Conservation (phyloP, 37 sponge, comb jelly and placozoan genomes). For the Axinella damicornis region DNA sequence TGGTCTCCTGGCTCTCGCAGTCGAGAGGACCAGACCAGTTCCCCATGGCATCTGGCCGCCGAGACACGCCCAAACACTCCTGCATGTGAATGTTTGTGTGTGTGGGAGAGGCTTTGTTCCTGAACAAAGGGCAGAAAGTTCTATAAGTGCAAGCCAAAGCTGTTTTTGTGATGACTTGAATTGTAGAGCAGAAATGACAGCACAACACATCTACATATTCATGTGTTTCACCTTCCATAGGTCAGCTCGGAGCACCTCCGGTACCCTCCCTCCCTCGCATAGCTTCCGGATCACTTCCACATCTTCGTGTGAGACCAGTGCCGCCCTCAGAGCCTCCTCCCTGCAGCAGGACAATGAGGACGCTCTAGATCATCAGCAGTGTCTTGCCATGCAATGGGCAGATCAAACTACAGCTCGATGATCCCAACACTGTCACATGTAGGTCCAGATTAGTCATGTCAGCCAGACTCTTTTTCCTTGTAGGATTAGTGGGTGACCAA, state of each 20-base stretch:
- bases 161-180: neutral
- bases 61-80: slow-evolving; percentile 74
- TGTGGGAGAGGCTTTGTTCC: neutral
- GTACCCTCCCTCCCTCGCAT: slow-evolving; percentile 52
- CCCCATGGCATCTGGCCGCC: slow-evolving; percentile 79
- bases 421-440: too few species aligned
- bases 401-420: too few species aligned
- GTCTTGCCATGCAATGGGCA: too few species aligned
- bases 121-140: too few species aligned
- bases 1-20: slow-evolving; percentile 63
- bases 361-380: too few species aligned
- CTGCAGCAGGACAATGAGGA: too few species aligned
- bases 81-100: slow-evolving; percentile 3
- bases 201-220: neutral
- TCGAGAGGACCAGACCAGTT: slow-evolving; percentile 84
- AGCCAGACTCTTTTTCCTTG: too few species aligned
- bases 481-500: too few species aligned
- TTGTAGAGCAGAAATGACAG: too few species aligned
- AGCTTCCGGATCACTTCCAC: slow-evolving; percentile 52
- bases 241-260: slow-evolving; percentile 53
- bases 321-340: slow-evolving; percentile 38
- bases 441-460: too few species aligned
- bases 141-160: neutral
- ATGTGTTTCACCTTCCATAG: slow-evolving; percentile 75
- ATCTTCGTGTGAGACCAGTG: slow-evolving; percentile 50